phyloP scores from a whole-genome alignment of 2,113 vertebrate species.

The Chelonoidis abingdonii region DNA sequence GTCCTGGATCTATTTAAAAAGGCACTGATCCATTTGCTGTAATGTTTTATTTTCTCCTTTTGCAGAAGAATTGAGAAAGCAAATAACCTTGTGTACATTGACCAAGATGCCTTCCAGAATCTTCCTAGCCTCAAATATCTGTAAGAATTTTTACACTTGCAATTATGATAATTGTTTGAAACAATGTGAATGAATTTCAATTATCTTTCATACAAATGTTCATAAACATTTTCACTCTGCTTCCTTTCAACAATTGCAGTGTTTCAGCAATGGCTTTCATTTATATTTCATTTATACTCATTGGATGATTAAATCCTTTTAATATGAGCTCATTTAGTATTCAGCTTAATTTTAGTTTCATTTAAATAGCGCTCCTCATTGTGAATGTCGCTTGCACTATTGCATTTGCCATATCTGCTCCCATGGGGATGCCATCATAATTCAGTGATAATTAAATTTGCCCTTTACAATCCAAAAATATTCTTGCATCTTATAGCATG shows the following conservation, averaged over 20 bases:
- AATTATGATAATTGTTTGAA: neutral
- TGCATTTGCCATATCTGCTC: slow-evolving; percentile 19
- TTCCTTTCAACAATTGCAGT: neutral
- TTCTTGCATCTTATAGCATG: slow-evolving; percentile 15
- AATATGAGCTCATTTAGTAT: slow-evolving; percentile 41
- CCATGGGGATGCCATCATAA: slow-evolving; percentile 25
- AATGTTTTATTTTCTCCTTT: slow-evolving; percentile 47
- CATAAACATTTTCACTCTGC: neutral
- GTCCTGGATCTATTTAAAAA: neutral
- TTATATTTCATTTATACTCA: neutral
- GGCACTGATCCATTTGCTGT: neutral
- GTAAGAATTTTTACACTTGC: slow-evolving; percentile 77
- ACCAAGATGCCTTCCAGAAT: slow-evolving; percentile 81
- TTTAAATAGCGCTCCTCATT: slow-evolving; percentile 33
- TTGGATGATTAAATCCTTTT: slow-evolving; percentile 45
- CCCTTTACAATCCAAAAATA: slow-evolving; percentile 15
- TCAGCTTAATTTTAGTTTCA: slow-evolving; percentile 12
- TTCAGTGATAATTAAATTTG: slow-evolving; percentile 56
- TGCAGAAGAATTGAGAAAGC: slow-evolving; percentile 87
- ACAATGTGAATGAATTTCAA: neutral
- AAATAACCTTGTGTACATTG: slow-evolving; percentile 81
- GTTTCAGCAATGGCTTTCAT: slow-evolving; percentile 3
- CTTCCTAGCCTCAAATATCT: slow-evolving; percentile 85
- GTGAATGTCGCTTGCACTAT: slow-evolving; percentile 10
- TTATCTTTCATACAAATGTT: neutral